Percentiles rank a stretch among this genome's conserved stretches.
Conservation (phyloP, 2,797 vertebrate species). For the Sebastes goodei region DNA sequence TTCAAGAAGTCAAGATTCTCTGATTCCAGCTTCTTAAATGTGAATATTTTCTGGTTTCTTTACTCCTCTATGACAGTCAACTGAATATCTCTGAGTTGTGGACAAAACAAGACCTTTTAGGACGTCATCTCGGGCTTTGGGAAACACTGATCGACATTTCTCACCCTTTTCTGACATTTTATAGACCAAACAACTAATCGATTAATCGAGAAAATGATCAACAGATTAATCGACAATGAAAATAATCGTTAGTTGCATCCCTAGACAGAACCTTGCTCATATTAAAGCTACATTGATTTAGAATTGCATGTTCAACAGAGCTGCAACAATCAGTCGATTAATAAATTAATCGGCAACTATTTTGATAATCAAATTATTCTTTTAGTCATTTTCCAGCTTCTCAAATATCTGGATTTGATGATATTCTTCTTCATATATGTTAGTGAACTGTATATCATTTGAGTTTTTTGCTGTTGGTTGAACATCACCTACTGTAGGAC, state of each 20-base stretch:
- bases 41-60: no score
- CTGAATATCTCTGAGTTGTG: no score
- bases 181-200: no score
- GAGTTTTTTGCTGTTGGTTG: not conserved
- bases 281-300: not conserved
- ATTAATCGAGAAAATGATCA: no score
- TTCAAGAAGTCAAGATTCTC: no score
- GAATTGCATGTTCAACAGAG: not conserved
- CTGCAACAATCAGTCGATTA: not conserved
- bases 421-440: not conserved
- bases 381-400: not conserved
- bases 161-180: accelerated
- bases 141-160: accelerated
- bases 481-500: no score
- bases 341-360: not conserved
- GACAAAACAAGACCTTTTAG: no score
- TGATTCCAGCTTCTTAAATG: no score
- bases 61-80: no score
- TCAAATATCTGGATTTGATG: not conserved
- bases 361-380: not conserved
- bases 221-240: no score
- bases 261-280: not conserved
- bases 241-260: no score
- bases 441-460: not conserved
- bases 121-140: no score